Base-by-base conservation (phyloP, 2,797 vertebrate genomes). In the Pseudopleuronectes americanus region DNA sequence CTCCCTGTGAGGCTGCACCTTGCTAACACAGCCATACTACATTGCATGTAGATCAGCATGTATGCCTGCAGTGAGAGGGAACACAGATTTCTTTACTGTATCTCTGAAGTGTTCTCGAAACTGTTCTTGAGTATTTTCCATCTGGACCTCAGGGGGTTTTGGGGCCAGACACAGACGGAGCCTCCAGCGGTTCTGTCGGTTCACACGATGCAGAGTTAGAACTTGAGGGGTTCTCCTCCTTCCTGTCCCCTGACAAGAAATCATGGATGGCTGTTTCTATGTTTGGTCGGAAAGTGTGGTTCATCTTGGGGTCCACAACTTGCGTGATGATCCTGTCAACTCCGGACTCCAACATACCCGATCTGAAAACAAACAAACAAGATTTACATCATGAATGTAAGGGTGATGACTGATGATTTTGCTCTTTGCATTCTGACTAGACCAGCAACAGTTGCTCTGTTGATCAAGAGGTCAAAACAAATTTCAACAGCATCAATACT, bases 251-350 rank as follows among this genome's bases (percentile, higher is more conserved):
- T 0, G 96, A 94, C 80, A 99, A 90, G 83, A 98, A 99, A 52
- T 99, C 97, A 41, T 98, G 97, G 80, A 99, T 97, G 0, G 97
- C 97, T 6, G 96, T 96, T 90, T 99, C 98, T 89, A 99, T 99
- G 88, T 97, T 95, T 0, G 98, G 97, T 80, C 97, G 95, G 92
- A 99, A 99, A 87, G 96, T 99, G 94, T 99, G 97, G 92, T 99
- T 98, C 76, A 99, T 94, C 85, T 99, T 99, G 68, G 97, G 97
- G 90, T 99, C 98, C 80, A 99, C 98, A 64, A 99, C 98, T 89
- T 99, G 98, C 78, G 97, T 97, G 90, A 99, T 99, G 88, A 99
- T 99, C 90, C 98, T 95, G 93, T 99, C 98, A 78, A 99, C 97
- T 74, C 98, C 98, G 0, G 96, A 97, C 92, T 99, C 97, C 93